A percentile compares a stretch with the other conserved stretches of the same genome.
Conservation (phyloP, 2,113 vertebrate species). For the Tachycineta bicolor region DNA sequence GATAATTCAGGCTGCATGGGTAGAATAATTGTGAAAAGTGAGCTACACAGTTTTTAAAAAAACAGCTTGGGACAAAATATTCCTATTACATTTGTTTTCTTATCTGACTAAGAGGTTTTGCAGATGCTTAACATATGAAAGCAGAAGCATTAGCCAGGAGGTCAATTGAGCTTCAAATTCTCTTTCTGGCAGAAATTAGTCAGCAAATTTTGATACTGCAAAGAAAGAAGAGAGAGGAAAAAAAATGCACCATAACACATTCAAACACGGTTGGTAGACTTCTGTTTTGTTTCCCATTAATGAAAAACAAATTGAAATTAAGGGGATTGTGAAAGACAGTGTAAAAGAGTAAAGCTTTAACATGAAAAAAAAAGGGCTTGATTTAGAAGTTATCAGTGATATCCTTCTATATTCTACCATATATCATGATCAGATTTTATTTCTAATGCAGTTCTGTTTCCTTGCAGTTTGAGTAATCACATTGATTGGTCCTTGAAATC, state of each 20-base stretch:
- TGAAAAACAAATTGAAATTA: background rate
- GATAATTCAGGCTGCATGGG: background rate
- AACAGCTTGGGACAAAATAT: background rate
- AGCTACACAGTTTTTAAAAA: background rate
- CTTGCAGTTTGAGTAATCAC: background rate
- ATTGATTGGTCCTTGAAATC: background rate
- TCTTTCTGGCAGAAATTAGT: background rate
- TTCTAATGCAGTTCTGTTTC: background rate
- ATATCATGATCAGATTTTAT: background rate
- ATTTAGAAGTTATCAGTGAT: background rate
- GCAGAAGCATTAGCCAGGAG: background rate
- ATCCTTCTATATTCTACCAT: background rate
- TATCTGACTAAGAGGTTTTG: slow-evolving; percentile 11
- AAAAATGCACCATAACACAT: background rate
- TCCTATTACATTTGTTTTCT: background rate
- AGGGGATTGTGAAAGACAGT: background rate
- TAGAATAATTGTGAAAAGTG: background rate
- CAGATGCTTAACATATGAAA: slow-evolving; percentile 26
- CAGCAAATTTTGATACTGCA: background rate
- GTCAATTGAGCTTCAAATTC: background rate
- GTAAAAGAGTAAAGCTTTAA: background rate
- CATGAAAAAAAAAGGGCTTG: background rate
- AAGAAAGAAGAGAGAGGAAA: background rate
- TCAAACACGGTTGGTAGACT: background rate
- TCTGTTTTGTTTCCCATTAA: background rate